Percentiles rank a stretch among this genome's conserved stretches.
Conservation (phyloP, 2,888 invertebrate genomes). For the Neelides folsomi region DNA sequence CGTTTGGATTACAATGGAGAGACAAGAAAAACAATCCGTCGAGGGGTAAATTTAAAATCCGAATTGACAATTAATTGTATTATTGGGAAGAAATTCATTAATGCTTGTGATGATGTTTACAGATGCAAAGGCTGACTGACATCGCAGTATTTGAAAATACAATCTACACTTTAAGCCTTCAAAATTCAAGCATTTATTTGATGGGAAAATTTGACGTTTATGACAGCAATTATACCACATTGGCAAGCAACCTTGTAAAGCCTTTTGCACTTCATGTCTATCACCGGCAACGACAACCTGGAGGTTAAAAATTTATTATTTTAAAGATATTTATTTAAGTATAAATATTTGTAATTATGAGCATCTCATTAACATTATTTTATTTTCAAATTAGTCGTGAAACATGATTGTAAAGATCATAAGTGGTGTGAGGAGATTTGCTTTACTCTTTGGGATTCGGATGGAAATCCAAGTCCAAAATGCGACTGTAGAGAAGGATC, state of each 20-base stretch:
- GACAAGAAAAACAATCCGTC: conserved; percentile 49
- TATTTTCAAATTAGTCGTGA: not conserved
- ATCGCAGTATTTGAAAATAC: conserved; percentile 59
- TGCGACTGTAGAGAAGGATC: conserved; percentile 40
- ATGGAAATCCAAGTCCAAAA: conserved; percentile 44
- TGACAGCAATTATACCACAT: conserved; percentile 40
- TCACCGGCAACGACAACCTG: conserved; percentile 64
- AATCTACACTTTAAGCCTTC: conserved; percentile 60
- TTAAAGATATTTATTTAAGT: conserved; percentile 1
- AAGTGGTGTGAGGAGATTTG: conserved; percentile 59
- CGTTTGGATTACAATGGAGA: conserved; percentile 61
- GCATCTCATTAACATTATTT: not conserved
- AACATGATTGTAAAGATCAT: conserved; percentile 2
- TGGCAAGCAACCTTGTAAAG: conserved; percentile 44
- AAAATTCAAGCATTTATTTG: conserved; percentile 49
- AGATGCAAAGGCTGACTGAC: conserved; percentile 54
- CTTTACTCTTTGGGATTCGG: conserved; percentile 48
- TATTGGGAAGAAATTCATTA: no score
- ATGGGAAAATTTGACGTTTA: conserved; percentile 45
- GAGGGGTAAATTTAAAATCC: conserved; percentile 39
- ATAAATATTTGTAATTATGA: conserved; percentile 10
- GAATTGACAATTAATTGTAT: no score
- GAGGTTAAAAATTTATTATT: conserved; percentile 40
- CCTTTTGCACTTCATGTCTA: conserved; percentile 56
- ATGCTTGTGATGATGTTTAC: conserved; percentile 30